These are phyloP conservation scores for Nezara viridula DNA, from an alignment of 2,888 invertebrate species.

Conservation along the genomic window DNA sequence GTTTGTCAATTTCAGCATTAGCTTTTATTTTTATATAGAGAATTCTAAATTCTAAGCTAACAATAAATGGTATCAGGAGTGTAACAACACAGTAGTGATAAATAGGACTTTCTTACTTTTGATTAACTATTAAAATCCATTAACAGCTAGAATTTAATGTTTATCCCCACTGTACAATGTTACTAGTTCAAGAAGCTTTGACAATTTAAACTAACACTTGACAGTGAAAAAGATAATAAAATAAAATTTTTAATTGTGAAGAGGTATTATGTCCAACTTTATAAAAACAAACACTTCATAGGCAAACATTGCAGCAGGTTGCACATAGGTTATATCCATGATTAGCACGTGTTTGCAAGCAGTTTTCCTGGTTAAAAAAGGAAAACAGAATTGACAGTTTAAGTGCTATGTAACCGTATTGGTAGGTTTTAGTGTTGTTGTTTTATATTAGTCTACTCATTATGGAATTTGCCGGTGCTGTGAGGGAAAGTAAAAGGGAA, in stretches of 20 bases:
- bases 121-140: background rate
- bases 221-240: background rate
- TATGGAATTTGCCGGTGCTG: background rate
- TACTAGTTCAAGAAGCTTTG: background rate
- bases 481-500: background rate
- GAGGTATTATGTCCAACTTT: background rate
- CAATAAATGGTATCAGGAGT: background rate
- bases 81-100: background rate
- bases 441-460: background rate
- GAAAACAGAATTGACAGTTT: background rate
- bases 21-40: too few species aligned
- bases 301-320: background rate
- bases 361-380: background rate
- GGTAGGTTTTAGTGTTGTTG: background rate
- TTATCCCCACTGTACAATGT: background rate
- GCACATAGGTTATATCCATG: background rate
- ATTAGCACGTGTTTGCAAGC: background rate
- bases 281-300: background rate
- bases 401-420: constrained; percentile 17
- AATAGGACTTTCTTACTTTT: background rate
- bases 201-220: background rate
- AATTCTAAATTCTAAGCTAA: too few species aligned
- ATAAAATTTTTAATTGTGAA: background rate
- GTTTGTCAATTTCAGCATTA: too few species aligned
- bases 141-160: background rate